These are phyloP conservation scores for Rutpela maculata DNA, from an alignment of 2,888 invertebrate genomes.

Conservation along the genomic window DNA sequence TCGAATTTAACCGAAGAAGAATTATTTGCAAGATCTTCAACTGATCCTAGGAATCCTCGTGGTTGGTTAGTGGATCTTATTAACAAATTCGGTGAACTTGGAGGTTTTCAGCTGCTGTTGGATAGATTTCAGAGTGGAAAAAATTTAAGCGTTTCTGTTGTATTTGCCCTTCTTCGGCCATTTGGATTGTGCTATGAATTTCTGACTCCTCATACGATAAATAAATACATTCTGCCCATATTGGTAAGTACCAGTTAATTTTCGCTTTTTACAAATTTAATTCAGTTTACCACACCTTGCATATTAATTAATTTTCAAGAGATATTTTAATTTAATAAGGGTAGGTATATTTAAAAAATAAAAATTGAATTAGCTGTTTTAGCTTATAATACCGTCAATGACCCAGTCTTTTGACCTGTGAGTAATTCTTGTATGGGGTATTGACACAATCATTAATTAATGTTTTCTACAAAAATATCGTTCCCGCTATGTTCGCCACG, in stretches of 20 bases:
- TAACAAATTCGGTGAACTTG: constrained; percentile 92
- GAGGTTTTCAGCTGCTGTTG: constrained; percentile 91
- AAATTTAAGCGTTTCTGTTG: constrained; percentile 84
- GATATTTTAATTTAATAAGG: no score
- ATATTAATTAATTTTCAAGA: background rate
- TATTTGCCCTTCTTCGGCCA: constrained; percentile 89
- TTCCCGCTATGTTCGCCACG: no score
- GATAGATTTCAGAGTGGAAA: constrained; percentile 88
- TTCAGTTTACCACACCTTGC: background rate
- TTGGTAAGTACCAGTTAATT: constrained; percentile 78
- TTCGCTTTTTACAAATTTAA: constrained; percentile 8
- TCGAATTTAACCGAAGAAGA: constrained; percentile 82
- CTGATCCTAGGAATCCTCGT: constrained; percentile 89
- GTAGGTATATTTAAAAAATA: no score
- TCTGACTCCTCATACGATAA: constrained; percentile 91
- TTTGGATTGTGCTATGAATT: constrained; percentile 95
- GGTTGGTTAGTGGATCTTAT: constrained; percentile 98
- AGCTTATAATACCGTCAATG: no score
- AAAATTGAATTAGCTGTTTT: no score
- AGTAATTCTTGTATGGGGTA: no score
- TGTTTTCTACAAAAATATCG: no score
- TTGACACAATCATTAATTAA: no score
- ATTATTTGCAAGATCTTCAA: constrained; percentile 83
- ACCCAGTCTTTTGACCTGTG: no score
- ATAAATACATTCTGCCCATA: constrained; percentile 94